These are phyloP conservation scores for Coptodon bakossiorum DNA, from an alignment of 2,113 vertebrate genomes.

Conservation along the genomic window DNA sequence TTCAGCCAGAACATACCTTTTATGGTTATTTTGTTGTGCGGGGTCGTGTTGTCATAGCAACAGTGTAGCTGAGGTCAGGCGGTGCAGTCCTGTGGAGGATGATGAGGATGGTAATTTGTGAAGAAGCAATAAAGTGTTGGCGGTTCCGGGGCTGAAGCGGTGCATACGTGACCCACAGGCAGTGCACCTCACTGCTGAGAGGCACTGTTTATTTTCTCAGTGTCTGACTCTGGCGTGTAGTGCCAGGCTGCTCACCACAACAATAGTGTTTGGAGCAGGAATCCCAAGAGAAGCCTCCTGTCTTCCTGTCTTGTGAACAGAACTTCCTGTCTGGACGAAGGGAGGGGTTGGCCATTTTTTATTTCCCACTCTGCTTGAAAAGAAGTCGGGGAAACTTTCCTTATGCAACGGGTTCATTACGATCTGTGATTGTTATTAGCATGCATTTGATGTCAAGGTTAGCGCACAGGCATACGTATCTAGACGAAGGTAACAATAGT, in stretches of 20 bases:
- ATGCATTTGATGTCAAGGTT: constrained; percentile 66
- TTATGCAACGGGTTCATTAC: constrained; percentile 45
- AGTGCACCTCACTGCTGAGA: constrained; percentile 43
- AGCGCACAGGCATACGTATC: constrained; percentile 26
- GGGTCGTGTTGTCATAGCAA: constrained; percentile 14
- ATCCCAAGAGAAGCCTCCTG: constrained; percentile 73
- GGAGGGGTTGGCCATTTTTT: constrained; percentile 67
- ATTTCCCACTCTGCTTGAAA: constrained; percentile 69
- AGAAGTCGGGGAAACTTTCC: constrained; percentile 35
- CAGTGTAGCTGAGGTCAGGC: not conserved
- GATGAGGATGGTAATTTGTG: not conserved
- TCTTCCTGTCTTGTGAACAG: constrained; percentile 74
- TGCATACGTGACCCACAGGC: constrained; percentile 69
- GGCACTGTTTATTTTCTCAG: constrained; percentile 71
- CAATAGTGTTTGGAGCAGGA: constrained; percentile 77
- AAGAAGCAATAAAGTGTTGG: not conserved
- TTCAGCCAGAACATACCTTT: not conserved
- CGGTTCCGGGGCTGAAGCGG: not conserved
- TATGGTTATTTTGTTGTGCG: not conserved
- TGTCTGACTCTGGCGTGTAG: constrained; percentile 58
- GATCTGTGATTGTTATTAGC: constrained; percentile 65
- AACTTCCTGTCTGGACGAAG: constrained; percentile 70
- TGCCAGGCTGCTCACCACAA: constrained; percentile 71
- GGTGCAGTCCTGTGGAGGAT: not conserved
- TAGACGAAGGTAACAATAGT: constrained; percentile 65